Percentiles rank a stretch among this genome's conserved stretches.
Conservation (phyloP, 2,113 vertebrate genomes). For the Malurus cyaneus region DNA sequence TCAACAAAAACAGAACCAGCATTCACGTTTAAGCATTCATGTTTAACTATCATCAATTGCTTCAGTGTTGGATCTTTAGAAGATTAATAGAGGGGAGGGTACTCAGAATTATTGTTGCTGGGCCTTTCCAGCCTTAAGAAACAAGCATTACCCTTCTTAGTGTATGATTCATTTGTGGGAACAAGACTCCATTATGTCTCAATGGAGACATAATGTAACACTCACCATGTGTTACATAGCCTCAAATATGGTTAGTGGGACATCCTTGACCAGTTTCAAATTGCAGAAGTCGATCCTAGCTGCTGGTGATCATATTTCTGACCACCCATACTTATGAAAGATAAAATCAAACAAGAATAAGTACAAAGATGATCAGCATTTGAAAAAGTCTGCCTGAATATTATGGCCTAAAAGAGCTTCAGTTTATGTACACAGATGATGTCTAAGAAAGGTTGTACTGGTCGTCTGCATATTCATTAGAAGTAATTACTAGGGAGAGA, state of each 20-base stretch:
- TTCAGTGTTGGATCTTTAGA: neutral
- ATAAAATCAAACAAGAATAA: neutral
- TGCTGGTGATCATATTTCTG: neutral
- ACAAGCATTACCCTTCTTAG: neutral
- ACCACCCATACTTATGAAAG: neutral
- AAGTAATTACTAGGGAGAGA: neutral
- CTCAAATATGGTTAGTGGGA: neutral
- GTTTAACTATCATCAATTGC: neutral
- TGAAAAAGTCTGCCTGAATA: neutral
- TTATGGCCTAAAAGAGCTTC: neutral
- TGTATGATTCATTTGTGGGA: neutral
- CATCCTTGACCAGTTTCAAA: neutral
- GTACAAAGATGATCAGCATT: neutral
- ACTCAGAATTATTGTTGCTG: neutral
- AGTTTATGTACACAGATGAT: neutral
- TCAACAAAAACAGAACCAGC: slow-evolving; percentile 41
- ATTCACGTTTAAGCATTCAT: neutral
- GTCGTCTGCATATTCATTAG: neutral
- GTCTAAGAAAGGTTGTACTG: neutral
- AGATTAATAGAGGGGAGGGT: neutral
- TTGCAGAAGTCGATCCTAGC: neutral
- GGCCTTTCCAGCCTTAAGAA: slow-evolving; percentile 25
- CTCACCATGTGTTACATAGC: neutral
- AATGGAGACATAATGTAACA: neutral
- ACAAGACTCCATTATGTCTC: neutral